Evolutionary conservation across 2,888 invertebrate genomes (phyloP), one percentile per base, ranked within the genome.

Genomic region (Melanostoma mellinum): DNA sequence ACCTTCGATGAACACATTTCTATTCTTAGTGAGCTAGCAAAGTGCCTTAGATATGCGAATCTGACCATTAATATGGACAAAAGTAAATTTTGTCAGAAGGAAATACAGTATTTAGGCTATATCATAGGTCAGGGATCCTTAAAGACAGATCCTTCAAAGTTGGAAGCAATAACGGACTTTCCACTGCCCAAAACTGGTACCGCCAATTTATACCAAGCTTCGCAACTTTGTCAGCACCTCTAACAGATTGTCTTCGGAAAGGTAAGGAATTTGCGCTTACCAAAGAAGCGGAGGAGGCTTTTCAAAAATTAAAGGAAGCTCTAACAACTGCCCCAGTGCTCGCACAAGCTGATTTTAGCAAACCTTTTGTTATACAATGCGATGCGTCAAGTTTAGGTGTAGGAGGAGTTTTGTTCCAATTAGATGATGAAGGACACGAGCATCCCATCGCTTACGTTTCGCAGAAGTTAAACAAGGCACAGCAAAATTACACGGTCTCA

Each of bases 351-450:
- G 50, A 67, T 35, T 58, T 56, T 32, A 33, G 9, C 6, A 42
- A 42, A 6, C 3, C 6, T 4, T 71, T 71, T 35, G 9, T 50
- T 0, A 75, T 75, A 10, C 67, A 75, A 9, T 75, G 75, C 32
- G 67, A 75, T 52, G 68, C 85, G 0, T 69, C 69, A 42, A 61
- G 79, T 10, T 53, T 38, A 4, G 84, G 78, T 1, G 61, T 81
- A 3, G 75, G 69, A 2, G 67, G 80, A 4, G 84, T 86, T 3
- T 42, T 86, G 9, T 71, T 71, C 5, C 85, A 84, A 33, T 10
- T 77, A n/a, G 72, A 63, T 6, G 46, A 75, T 3, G 50, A 84
- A 6, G 55, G 53, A 30, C 6, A 8, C 6, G 81, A 67, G 50
- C 58, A 36, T 6, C 77, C 74, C 0, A 53, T 86, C 10, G 84